phyloP scores from a whole-genome alignment of 1,140 invertebrate species.

The Cyphomyrmex costatus region DNA sequence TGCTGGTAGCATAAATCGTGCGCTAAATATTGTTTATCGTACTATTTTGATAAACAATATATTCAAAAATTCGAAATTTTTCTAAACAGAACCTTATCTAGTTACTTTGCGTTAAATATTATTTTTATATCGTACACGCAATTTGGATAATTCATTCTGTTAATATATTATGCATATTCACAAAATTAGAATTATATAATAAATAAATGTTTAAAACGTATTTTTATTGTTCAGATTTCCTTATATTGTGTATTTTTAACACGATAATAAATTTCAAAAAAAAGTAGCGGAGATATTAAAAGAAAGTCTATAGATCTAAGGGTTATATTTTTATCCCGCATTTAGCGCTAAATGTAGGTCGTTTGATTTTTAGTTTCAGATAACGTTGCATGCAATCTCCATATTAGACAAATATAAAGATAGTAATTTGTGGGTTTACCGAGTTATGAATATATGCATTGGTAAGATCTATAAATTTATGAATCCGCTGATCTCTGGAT shows the following conservation, averaged over 20 bases:
- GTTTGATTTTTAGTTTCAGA: conserved; percentile 20
- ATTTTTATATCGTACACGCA: background rate
- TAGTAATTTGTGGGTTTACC: conserved; percentile 38
- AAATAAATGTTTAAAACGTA: background rate
- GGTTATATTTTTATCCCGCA: background rate
- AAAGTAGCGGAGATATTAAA: background rate
- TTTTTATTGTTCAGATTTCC: background rate
- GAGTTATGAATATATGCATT: conserved; percentile 23
- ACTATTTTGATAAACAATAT: too few species aligned
- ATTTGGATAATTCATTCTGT: background rate
- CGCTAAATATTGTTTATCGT: background rate
- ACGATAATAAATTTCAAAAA: background rate
- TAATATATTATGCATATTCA: background rate
- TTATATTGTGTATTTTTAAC: background rate
- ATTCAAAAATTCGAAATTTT: background rate
- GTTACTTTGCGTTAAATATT: background rate
- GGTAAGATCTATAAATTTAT: conserved; percentile 28
- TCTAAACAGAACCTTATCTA: background rate
- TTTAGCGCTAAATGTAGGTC: conserved; percentile 47
- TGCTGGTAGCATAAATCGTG: background rate
- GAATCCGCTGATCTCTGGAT: background rate
- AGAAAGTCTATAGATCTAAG: background rate
- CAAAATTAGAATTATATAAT: conserved; percentile 1
- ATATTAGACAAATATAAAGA: conserved; percentile 40
- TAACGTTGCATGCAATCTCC: conserved; percentile 48